phyloP scores from a whole-genome alignment of 2,797 vertebrate genomes.

The Rhabdomys pumilio region DNA sequence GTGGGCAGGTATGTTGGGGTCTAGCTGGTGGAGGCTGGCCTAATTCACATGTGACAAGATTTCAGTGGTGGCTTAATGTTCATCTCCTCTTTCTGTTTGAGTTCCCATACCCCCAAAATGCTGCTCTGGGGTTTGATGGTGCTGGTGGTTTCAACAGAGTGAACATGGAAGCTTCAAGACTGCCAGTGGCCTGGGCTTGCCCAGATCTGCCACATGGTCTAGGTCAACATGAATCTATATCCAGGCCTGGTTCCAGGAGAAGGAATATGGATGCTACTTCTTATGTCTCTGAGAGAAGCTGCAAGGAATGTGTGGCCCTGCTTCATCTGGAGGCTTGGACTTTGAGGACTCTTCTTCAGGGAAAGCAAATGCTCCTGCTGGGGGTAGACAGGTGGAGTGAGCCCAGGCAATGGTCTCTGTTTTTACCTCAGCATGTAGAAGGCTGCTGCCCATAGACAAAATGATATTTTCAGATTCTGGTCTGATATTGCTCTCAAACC shows the following conservation, averaged over 20 bases:
- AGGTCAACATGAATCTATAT: not conserved
- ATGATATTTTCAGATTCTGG: conserved; percentile 15
- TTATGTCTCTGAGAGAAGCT: not conserved
- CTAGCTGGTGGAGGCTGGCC: not conserved
- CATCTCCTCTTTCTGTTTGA: not conserved
- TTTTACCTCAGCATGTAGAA: not conserved
- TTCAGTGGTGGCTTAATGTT: not conserved
- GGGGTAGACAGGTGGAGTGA: not conserved
- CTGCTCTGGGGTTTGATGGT: not conserved
- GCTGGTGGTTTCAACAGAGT: not conserved
- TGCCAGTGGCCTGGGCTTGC: not conserved
- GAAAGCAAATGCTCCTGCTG: not conserved
- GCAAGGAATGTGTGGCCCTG: not conserved
- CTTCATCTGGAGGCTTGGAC: not conserved
- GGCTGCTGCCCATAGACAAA: not conserved
- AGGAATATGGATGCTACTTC: not conserved
- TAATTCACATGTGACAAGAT: not conserved
- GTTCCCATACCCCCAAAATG: not conserved
- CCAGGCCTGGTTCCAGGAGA: not conserved
- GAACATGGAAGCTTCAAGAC: not conserved
- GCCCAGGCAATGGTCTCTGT: not conserved
- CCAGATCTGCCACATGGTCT: not conserved
- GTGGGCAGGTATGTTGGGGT: not conserved
- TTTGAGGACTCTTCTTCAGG: not conserved
- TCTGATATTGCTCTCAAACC: not conserved